A percentile compares a stretch with the other conserved stretches of the same genome.
phyloP scores from a whole-genome alignment of 2,888 invertebrate genomes.

The Lycocerus yunnanus region DNA sequence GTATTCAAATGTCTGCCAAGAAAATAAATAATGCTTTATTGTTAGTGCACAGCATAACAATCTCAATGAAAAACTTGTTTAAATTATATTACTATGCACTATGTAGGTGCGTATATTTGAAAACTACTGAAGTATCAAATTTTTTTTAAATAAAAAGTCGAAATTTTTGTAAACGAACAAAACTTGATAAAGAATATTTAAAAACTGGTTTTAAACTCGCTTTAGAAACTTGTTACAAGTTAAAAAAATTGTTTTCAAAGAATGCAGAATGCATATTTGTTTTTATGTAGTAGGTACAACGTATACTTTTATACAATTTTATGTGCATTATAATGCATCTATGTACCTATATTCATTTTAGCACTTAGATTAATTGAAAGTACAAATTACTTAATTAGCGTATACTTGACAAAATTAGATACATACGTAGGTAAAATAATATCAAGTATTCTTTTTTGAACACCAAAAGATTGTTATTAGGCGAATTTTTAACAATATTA shows the following conservation, averaged over 20 bases:
- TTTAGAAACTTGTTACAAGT: not conserved
- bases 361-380: not conserved
- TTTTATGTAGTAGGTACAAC: too few relatives aligned
- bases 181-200: not conserved
- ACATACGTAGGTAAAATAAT: too few relatives aligned
- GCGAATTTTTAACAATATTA: too few relatives aligned
- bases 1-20: constrained; percentile 1
- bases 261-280: not conserved
- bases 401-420: not conserved
- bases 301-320: not conserved
- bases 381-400: not conserved
- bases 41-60: not conserved
- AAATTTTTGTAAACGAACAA: not conserved
- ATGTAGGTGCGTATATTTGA: too few relatives aligned
- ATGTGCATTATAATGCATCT: not conserved
- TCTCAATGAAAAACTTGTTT: not conserved
- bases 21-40: not conserved
- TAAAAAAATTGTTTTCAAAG: not conserved
- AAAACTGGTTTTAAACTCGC: not conserved
- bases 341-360: too few relatives aligned
- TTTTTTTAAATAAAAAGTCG: not conserved
- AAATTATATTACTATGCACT: not conserved
- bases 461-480: too few relatives aligned
- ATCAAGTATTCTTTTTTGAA: not conserved
- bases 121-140: not conserved